A percentile compares a stretch with the other conserved stretches of the same genome.
Evolutionary conservation across 2,113 vertebrate species (phyloP).

Genomic region (Nesoenas mayeri): DNA sequence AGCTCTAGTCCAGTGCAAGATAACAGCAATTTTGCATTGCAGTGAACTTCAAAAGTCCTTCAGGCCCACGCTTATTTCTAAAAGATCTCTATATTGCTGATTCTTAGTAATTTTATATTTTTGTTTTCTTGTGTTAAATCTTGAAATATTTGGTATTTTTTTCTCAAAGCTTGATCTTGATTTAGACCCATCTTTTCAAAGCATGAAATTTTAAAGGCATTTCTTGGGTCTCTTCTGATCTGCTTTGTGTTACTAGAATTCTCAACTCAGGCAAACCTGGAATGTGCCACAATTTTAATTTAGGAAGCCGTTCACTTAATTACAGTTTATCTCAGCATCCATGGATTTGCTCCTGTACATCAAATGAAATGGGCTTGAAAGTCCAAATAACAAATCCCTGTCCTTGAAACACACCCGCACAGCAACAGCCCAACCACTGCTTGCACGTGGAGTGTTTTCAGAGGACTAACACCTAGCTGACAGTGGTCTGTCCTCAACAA

Average conservation of each 20-base stretch:
- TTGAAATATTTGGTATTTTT: neutral
- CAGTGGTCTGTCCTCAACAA: neutral
- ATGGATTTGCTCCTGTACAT: neutral
- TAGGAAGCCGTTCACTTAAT: neutral
- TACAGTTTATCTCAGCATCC: neutral
- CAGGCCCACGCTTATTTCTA: neutral
- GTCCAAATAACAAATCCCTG: neutral
- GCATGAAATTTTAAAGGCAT: neutral
- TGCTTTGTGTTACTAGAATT: neutral
- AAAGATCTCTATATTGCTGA: neutral
- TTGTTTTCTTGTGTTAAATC: neutral
- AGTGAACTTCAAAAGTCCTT: neutral
- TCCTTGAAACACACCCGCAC: neutral
- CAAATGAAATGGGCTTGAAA: neutral
- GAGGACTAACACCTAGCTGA: neutral
- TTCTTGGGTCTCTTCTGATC: neutral
- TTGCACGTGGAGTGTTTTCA: rapidly evolving
- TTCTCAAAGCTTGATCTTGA: neutral
- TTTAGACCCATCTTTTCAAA: neutral
- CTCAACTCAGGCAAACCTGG: neutral
- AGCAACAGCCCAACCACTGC: neutral
- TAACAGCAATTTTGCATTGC: neutral
- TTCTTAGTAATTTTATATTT: neutral
- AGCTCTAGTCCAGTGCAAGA: neutral
- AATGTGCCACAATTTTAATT: neutral